Percentiles rank a stretch among this genome's conserved stretches.
Evolutionary conservation across 2,113 vertebrate species (phyloP).

Genomic region (Ciconia maguari): DNA sequence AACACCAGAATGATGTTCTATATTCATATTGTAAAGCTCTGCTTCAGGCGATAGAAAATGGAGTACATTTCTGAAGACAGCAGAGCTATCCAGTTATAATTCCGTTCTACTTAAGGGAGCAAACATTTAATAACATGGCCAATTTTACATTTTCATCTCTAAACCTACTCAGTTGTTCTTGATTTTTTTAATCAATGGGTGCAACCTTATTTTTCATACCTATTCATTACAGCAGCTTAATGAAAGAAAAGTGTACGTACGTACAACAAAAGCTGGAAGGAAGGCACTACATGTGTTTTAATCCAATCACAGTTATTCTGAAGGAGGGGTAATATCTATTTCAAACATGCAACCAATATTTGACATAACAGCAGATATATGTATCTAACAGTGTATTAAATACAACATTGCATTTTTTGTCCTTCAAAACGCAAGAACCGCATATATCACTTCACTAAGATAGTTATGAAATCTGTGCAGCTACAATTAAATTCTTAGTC

Average conservation of each 20-base stretch:
- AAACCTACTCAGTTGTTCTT: not conserved
- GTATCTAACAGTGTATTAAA: not conserved
- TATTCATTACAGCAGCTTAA: constrained; percentile 13
- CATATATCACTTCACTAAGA: not conserved
- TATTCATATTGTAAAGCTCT: not conserved
- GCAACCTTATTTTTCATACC: not conserved
- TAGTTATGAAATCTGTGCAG: not conserved
- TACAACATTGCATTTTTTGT: not conserved
- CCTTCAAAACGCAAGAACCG: not conserved
- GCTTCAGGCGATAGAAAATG: not conserved
- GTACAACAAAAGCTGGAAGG: not conserved
- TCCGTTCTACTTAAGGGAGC: not conserved
- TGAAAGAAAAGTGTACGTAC: not conserved
- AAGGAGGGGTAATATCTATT: not conserved
- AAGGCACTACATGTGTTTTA: not conserved
- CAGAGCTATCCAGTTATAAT: not conserved
- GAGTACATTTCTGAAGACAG: not conserved
- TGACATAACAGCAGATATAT: not conserved
- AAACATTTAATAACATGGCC: not conserved
- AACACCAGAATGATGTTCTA: not conserved
- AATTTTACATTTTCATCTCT: not conserved
- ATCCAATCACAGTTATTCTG: not conserved
- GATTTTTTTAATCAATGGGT: not conserved
- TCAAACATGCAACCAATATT: not conserved
- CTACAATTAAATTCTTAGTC: constrained; percentile 10